Conservation (phyloP, 2,113 vertebrate genomes). For the Calyptommatus sinebrachiatus region DNA sequence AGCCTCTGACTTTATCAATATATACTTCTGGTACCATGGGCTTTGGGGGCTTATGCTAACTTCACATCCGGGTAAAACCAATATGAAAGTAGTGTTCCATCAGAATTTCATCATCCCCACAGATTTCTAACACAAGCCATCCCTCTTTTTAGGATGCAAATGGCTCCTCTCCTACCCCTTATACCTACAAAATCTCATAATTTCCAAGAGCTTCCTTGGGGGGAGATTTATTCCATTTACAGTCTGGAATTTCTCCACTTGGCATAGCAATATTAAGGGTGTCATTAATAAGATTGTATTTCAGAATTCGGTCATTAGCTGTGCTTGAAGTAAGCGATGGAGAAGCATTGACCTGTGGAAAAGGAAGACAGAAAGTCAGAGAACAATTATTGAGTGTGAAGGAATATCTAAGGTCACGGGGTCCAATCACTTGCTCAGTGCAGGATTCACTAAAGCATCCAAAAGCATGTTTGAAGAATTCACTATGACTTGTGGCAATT, state of each 20-base stretch:
- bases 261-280: constrained; percentile 94
- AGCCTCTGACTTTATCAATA: too few relatives aligned
- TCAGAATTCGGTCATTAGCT: constrained; percentile 94
- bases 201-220: constrained; percentile 90
- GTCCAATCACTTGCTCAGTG: too few relatives aligned
- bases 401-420: too few relatives aligned
- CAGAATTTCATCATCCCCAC: not conserved
- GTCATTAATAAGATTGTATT: constrained; percentile 98
- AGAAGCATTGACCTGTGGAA: constrained; percentile 90
- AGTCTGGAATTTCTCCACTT: constrained; percentile 91
- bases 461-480: too few relatives aligned
- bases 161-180: not conserved
- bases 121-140: not conserved
- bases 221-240: constrained; percentile 90
- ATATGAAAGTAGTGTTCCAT: not conserved
- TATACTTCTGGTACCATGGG: too few relatives aligned
- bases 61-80: not conserved
- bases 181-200: constrained; percentile 94
- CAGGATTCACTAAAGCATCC: too few relatives aligned
- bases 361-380: not conserved
- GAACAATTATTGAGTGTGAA: too few relatives aligned
- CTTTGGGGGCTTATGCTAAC: too few relatives aligned
- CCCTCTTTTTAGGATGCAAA: not conserved
- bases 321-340: constrained; percentile 97
- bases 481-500: too few relatives aligned